A percentile compares a stretch with the other conserved stretches of the same genome.
These are phyloP conservation scores for Parauchenoglanis ngamensis DNA, from an alignment of 2,797 vertebrate species.

Conservation along the genomic window DNA sequence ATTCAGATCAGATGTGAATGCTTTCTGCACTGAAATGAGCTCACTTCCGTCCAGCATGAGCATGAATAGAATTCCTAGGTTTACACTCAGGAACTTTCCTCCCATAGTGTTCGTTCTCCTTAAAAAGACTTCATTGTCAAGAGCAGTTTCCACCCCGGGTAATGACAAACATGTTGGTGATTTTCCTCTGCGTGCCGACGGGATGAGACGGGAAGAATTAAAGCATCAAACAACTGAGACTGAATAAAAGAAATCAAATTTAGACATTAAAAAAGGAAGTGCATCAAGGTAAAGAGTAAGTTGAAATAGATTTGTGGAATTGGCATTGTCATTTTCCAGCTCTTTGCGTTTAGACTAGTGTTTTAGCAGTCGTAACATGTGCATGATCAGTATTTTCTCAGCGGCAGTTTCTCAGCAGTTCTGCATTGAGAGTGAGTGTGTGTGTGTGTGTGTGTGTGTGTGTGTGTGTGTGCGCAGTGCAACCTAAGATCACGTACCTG, in stretches of 20 bases:
- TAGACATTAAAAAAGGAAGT: background rate
- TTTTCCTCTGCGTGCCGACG: no score
- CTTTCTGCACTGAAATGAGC: no score
- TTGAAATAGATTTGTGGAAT: constrained; percentile 24
- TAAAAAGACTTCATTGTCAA: no score
- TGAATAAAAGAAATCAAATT: background rate
- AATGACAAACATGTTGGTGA: no score
- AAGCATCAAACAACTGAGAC: background rate
- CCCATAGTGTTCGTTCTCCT: no score
- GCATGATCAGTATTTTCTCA: constrained; percentile 39
- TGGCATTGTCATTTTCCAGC: constrained; percentile 35
- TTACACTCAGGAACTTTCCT: no score
- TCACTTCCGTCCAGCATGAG: no score
- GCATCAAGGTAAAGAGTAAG: background rate
- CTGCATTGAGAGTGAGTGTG: constrained; percentile 6
- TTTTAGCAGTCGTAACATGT: constrained; percentile 26
- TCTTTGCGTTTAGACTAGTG: constrained; percentile 25
- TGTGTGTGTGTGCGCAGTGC: constrained; percentile 74
- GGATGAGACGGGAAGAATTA: no score
- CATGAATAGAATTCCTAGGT: no score
- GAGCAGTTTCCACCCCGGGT: no score
- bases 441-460: constrained; percentile 36
- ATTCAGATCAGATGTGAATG: no score
- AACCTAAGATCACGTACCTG: constrained; percentile 93
- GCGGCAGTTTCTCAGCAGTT: background rate